Evolutionary conservation across 1,140 invertebrate genomes (phyloP).

Genomic region (Hylaeus volcanicus): DNA sequence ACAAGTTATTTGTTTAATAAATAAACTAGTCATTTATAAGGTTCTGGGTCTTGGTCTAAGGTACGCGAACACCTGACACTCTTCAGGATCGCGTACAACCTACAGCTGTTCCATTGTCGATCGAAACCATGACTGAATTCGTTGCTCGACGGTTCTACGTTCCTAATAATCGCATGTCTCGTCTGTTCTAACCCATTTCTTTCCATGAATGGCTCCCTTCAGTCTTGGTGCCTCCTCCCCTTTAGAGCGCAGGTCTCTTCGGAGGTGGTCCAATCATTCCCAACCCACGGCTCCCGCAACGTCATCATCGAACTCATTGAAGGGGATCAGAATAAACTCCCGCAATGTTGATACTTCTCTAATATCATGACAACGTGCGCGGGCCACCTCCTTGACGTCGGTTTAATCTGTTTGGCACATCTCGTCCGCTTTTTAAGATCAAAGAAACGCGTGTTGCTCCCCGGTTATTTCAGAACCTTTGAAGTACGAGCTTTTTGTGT

Average conservation of each 20-base stretch:
- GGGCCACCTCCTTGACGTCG: conserved; percentile 71
- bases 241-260: background rate
- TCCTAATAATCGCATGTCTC: conserved; percentile 71
- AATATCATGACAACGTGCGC: conserved; percentile 74
- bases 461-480: background rate
- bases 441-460: background rate
- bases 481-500: background rate
- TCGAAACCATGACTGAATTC: background rate
- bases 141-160: conserved; percentile 42
- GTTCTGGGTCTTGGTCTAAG: no score
- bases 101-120: background rate
- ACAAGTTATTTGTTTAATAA: no score
- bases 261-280: background rate
- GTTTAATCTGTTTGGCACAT: conserved; percentile 67
- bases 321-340: conserved; percentile 64
- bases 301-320: conserved; percentile 36
- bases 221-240: background rate
- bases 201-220: conserved; percentile 48
- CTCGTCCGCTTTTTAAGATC: conserved; percentile 24
- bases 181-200: conserved; percentile 76
- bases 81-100: no score
- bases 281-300: background rate
- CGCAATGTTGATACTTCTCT: conserved; percentile 77
- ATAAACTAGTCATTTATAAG: no score
- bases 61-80: no score